Evolutionary conservation across 53 echinoderm and acorn worm species (phyloP), one percentile per base, ranked within the genome.

Genomic region (Crossaster papposus): DNA sequence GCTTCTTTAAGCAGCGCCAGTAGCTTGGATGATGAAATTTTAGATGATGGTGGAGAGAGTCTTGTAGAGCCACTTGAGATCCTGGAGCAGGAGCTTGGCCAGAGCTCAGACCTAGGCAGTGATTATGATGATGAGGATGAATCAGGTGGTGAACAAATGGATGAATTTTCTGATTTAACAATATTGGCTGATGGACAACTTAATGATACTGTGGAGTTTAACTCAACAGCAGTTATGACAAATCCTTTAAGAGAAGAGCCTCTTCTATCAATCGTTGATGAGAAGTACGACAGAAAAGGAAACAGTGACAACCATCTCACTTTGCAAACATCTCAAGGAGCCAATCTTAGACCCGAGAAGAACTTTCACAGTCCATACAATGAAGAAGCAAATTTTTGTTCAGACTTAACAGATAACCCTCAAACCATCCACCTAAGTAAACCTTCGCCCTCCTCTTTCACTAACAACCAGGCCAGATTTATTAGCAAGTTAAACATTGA

Each of bases 51-150:
- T 62, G 83, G 68, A 23, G 90, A 90, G 55, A 30, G 90, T 33
- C 77, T 83, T 30, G 30, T 77, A 18, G 90, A 90, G 30, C 90
- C 90, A 54, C 90, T 90, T 28, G 90, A 74, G 77, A 65, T 83
- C 14, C 83, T 90, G 33, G 90, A 90, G 75, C 77, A 33, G 29
- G 83, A 83, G 58, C 82, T 74, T 34, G 72, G 54, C 22, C 72
- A 71, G 73, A 84, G 84, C 30, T 84, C 84, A 52, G 84, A 84
- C 2, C 36, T 71, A 54, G 72, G 84, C 31, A 1, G 52, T 51
- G 22, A 68, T 68, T 84, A 20, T 72, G 84, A 83, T n/a, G 83
- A 83, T 5, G 38, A 44, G 44, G 44, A 68, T 38, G 83, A 72
- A 13, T 30, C 34, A 52, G 72, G 30, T 37, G 84, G 84, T 22